A percentile compares a stretch with the other conserved stretches of the same genome.
Conservation (phyloP, 2,888 invertebrate genomes). For the Acrobasis consociella region DNA sequence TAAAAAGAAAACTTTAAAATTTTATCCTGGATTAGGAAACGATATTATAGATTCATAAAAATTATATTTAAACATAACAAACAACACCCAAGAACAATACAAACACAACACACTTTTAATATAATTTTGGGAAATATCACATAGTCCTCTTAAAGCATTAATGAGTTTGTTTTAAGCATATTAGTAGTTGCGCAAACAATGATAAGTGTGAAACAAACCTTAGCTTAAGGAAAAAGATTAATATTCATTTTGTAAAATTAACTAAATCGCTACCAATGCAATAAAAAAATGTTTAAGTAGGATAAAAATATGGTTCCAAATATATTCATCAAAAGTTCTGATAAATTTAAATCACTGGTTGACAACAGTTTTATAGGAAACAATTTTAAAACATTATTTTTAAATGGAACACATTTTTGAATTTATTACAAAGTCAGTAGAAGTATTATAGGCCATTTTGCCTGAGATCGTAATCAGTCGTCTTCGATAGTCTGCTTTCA, state of each 20-base stretch:
- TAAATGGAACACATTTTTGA: conserved; percentile 36
- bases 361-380: conserved; percentile 23
- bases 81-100: conserved; percentile 43
- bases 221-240: conserved; percentile 35
- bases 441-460: conserved; percentile 44
- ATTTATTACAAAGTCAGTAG: conserved; percentile 15
- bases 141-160: conserved; percentile 48
- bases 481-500: conserved; percentile 25
- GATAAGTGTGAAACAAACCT: conserved; percentile 24
- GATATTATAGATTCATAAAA: conserved; percentile 12
- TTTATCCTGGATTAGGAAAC: conserved; percentile 1
- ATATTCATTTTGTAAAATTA: conserved; percentile 23
- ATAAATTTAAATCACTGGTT: conserved; percentile 5
- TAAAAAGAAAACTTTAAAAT: neutral
- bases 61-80: conserved; percentile 44
- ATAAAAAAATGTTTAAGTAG: neutral
- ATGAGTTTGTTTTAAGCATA: conserved; percentile 40
- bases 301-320: neutral
- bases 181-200: conserved; percentile 42
- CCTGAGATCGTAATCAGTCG: conserved; percentile 61
- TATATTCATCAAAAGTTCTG: neutral
- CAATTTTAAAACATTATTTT: conserved; percentile 18
- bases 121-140: conserved; percentile 62
- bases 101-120: conserved; percentile 43
- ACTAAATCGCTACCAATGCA: neutral